Conservation (phyloP, 2,888 invertebrate species). For the Helicoverpa assulta region DNA sequence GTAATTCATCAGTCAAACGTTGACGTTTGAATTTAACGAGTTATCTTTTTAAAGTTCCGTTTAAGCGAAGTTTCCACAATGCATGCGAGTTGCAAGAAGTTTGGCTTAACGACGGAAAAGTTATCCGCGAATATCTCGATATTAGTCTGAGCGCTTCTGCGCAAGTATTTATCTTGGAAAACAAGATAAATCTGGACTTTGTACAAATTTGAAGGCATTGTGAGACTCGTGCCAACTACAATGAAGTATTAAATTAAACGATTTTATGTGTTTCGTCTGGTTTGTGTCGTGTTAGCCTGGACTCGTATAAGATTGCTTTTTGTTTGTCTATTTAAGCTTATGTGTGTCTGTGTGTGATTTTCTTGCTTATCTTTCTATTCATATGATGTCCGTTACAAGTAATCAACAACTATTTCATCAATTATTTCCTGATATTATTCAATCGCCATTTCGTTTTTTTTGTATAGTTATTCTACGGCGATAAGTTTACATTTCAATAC, state of each 20-base stretch:
- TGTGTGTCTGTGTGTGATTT: too few species aligned
- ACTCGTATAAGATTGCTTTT: conserved; percentile 24
- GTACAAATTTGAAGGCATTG: conserved; percentile 43
- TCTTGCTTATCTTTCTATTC: too few species aligned
- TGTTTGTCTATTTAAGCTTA: neutral
- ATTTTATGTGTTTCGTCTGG: conserved; percentile 40
- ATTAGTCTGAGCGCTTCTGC: conserved; percentile 39
- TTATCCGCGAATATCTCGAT: conserved; percentile 53
- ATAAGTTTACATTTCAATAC: too few species aligned
- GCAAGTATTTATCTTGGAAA: conserved; percentile 50
- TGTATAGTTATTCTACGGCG: too few species aligned
- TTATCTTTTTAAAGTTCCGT: conserved; percentile 65
- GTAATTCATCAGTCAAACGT: conserved; percentile 66
- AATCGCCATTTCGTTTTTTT: too few species aligned
- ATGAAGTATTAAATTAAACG: conserved; percentile 36
- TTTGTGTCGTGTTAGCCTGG: conserved; percentile 17
- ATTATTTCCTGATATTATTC: too few species aligned
- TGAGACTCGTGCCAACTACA: conserved; percentile 35
- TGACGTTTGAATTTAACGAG: conserved; percentile 62
- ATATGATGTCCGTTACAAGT: too few species aligned
- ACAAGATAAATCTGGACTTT: conserved; percentile 39
- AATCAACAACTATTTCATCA: too few species aligned
- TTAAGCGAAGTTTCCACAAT: conserved; percentile 64
- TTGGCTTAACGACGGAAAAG: conserved; percentile 52
- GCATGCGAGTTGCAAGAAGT: conserved; percentile 64